Evolutionary conservation across 2,888 invertebrate genomes (phyloP).

Genomic region (Cyclophora albipunctata): DNA sequence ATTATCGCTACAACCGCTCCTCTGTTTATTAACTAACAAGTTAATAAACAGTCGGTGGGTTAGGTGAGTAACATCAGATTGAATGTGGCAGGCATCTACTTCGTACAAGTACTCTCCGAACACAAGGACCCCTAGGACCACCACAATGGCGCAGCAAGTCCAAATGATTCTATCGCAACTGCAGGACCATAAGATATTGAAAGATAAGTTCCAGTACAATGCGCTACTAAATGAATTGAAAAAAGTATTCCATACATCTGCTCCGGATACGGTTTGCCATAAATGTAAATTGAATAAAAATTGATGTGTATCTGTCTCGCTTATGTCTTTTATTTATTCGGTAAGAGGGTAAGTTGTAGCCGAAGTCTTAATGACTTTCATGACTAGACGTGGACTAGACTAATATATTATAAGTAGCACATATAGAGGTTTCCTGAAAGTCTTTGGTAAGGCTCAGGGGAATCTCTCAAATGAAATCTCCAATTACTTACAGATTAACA

Average conservation of each 20-base stretch:
- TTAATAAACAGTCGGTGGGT: neutral
- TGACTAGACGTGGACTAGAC: too few species aligned
- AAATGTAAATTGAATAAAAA: neutral
- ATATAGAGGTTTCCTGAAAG: too few species aligned
- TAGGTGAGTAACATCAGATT: constrained; percentile 16
- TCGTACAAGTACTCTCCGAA: constrained; percentile 9
- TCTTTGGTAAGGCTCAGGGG: too few species aligned
- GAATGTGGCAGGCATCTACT: constrained; percentile 29
- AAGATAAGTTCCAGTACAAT: constrained; percentile 28
- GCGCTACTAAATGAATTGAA: constrained; percentile 34
- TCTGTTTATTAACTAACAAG: constrained; percentile 41
- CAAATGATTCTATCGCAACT: constrained; percentile 35
- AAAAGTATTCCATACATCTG: constrained; percentile 30
- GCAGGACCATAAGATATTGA: constrained; percentile 29
- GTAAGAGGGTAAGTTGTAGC: too few species aligned
- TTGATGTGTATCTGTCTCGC: neutral
- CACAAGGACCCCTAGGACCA: neutral
- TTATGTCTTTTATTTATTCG: too few species aligned
- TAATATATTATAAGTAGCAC: too few species aligned
- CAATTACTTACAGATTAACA: too few species aligned
- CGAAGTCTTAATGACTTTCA: too few species aligned
- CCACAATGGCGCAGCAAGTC: constrained; percentile 31
- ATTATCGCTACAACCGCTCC: constrained; percentile 38
- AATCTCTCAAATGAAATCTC: too few species aligned
- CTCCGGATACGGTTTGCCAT: neutral